These are phyloP conservation scores for Gopherus evgoodei DNA, from an alignment of 2,113 vertebrate genomes.

Conservation along the genomic window DNA sequence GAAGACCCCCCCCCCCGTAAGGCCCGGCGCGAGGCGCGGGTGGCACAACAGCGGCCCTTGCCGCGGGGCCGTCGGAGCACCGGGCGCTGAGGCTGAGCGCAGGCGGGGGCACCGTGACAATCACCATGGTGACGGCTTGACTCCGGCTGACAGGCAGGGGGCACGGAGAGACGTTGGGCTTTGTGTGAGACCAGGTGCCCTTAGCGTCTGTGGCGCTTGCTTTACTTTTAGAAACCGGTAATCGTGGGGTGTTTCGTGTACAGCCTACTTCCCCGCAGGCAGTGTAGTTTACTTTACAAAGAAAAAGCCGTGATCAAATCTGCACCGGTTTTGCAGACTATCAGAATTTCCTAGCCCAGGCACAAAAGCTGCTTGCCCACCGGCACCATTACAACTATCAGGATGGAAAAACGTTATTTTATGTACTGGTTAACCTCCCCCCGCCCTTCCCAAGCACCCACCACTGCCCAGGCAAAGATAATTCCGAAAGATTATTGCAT, in stretches of 20 bases:
- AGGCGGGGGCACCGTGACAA: no score
- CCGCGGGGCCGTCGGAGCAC: neutral
- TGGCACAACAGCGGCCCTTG: neutral
- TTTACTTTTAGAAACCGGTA: no score
- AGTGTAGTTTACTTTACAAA: neutral
- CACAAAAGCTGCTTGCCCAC: neutral
- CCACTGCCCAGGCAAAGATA: neutral
- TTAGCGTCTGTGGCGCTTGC: no score
- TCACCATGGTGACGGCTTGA: neutral
- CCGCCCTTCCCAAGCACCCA: neutral
- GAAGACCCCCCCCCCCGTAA: neutral
- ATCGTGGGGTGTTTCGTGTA: no score
- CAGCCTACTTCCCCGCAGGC: accelerated
- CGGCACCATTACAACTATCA: neutral
- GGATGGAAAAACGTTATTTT: neutral
- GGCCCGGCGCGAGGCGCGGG: neutral
- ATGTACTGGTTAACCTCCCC: neutral
- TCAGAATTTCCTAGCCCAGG: neutral
- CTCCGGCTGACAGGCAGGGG: neutral
- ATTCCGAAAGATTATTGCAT: neutral
- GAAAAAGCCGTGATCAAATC: neutral
- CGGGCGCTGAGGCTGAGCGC: no score
- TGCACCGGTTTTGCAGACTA: neutral
- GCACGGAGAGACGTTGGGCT: neutral
- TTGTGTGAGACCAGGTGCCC: neutral